Evolutionary conservation across 1,140 invertebrate genomes (phyloP).

Genomic region (Aporrectodea caliginosa): DNA sequence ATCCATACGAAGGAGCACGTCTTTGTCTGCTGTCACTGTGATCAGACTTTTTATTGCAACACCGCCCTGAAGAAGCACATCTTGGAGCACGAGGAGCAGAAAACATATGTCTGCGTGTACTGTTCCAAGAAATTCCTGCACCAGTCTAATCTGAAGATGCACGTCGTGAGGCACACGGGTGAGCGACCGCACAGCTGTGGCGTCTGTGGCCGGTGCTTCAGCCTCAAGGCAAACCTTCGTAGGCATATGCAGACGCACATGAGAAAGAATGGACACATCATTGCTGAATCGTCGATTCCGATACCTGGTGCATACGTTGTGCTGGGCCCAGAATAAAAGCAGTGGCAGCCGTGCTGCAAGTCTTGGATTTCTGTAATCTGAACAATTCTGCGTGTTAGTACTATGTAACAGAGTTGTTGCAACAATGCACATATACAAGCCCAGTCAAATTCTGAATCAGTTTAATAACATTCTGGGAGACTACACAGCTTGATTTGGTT

Average conservation of each 20-base stretch:
- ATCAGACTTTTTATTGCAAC: neutral
- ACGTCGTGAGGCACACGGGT: slow-evolving; percentile 1
- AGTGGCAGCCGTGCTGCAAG: too few species aligned
- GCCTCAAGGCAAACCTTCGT: neutral
- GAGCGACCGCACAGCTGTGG: neutral
- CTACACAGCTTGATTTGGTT: too few species aligned
- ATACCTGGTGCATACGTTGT: neutral
- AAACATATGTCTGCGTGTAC: neutral
- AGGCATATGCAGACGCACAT: neutral
- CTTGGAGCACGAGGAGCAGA: neutral
- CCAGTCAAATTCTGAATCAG: too few species aligned
- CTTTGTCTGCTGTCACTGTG: neutral
- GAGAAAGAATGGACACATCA: neutral
- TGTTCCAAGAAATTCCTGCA: neutral
- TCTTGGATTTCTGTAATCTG: too few species aligned
- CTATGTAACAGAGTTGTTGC: too few species aligned
- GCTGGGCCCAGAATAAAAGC: too few species aligned
- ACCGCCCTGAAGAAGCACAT: neutral
- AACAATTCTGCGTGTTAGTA: too few species aligned
- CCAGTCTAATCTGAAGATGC: neutral
- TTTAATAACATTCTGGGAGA: too few species aligned
- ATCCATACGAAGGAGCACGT: neutral
- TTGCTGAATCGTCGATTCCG: neutral
- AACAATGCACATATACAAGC: too few species aligned
- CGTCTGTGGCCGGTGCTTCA: slow-evolving; percentile 9